Evolutionary conservation across 1,140 invertebrate genomes (phyloP), one percentile per base, ranked within the genome.

Genomic region (Leptonema lineaticorne): DNA sequence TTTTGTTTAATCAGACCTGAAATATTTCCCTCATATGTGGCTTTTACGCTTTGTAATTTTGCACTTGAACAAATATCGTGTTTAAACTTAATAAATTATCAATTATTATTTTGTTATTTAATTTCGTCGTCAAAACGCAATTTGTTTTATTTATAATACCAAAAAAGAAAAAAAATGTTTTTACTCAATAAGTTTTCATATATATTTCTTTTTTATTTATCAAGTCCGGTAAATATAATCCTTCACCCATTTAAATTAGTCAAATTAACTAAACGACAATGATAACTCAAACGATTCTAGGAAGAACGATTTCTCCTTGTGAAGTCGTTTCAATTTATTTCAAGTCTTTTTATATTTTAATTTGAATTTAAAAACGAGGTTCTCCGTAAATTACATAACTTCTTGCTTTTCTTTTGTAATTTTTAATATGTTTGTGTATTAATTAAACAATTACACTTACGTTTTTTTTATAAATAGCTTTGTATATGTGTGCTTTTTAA

Each of bases 11-110:
- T 41, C 2, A 4, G 1, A 16, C 9, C 4, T n/a, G 22, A 26
- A 26, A 53, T 24, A 53, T 53, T 53, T 53, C 50, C 11, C n/a
- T 53, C 50, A 53, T 26, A 53, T 26, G 30, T 33, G n/a, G n/a
- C n/a, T n/a, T n/a, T 6, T 41, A 24, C 27, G 22, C 1, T 53
- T 14, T 22, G 22, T n/a, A 7, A 53, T 4, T 22, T 26, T 7
- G n/a, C 50, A 53, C 50, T 53, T 53, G 50, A 8, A 9, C 22
- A 53, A 53, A 53, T 53, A 53, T 26, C 24, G 37, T 48, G 20
- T 20, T 1, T 8, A 48, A 48, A 53, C 50, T 24, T 53, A 11
- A 53, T 53, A 26, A 53, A 53, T 53, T 53, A 53, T 24, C 14
- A 53, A 26, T 53, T 53, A 26, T 53, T n/a, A n/a, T n/a, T n/a